phyloP scores from a whole-genome alignment of 2,888 invertebrate genomes.

The Parasteatoda lunata region DNA sequence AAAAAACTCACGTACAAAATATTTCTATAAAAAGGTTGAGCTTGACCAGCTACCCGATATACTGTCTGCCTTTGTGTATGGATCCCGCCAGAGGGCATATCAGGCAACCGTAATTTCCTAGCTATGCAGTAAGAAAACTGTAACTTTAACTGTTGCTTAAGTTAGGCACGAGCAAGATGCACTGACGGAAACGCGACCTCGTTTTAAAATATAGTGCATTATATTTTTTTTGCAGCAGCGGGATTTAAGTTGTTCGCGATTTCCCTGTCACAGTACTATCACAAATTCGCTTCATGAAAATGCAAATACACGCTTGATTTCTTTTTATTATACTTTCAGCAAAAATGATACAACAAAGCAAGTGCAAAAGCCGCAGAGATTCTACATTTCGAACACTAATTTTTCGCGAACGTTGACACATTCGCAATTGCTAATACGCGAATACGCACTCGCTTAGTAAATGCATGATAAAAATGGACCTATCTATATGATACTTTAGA shows the following conservation, averaged over 20 bases:
- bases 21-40: not conserved
- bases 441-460: not conserved
- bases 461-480: not conserved
- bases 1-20: not conserved
- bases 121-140: not conserved
- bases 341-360: not conserved
- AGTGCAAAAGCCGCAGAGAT: constrained; percentile 21
- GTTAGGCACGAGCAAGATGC: constrained; percentile 34
- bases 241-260: constrained; percentile 13
- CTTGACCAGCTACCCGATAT: constrained; percentile 28
- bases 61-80: constrained; percentile 58
- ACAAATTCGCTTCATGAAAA: constrained; percentile 35
- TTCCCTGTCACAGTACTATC: constrained; percentile 24
- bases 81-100: constrained; percentile 54
- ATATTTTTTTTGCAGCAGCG: not conserved
- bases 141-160: constrained; percentile 25
- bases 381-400: constrained; percentile 1
- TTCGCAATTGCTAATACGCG: not conserved
- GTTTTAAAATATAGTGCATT: not conserved
- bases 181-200: not conserved
- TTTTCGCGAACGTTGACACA: not conserved
- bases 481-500: not conserved
- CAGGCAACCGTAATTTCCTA: constrained; percentile 19
- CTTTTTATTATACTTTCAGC: not conserved
- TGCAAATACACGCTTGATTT: constrained; percentile 24